A percentile compares a stretch with the other conserved stretches of the same genome.
phyloP scores from a whole-genome alignment of 2,888 invertebrate species.

The Heliconius ismenius region DNA sequence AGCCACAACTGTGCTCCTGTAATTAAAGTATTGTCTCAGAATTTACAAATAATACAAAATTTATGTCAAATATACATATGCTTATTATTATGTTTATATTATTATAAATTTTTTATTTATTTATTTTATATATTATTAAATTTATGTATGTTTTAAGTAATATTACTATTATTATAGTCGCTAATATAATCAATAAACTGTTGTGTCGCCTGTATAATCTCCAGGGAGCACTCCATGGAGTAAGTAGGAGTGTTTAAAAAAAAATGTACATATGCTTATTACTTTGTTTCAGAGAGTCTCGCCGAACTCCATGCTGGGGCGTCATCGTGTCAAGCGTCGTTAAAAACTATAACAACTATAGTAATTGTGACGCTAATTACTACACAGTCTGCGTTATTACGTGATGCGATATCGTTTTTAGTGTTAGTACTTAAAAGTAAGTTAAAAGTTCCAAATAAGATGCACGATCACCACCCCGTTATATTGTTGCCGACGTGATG shows the following conservation, averaged over 20 bases:
- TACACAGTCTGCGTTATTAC: constrained; percentile 51
- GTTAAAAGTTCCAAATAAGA: constrained; percentile 45
- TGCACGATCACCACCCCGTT: constrained; percentile 56
- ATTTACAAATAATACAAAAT: background rate
- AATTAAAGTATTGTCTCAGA: too few relatives aligned
- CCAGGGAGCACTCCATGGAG: too few relatives aligned
- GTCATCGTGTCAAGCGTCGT: constrained; percentile 56
- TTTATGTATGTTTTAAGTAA: too few relatives aligned
- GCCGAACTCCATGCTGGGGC: constrained; percentile 75
- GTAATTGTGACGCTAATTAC: constrained; percentile 52
- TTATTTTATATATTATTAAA: too few relatives aligned
- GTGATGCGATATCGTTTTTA: constrained; percentile 56
- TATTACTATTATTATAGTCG: too few relatives aligned
- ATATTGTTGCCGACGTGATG: constrained; percentile 56
- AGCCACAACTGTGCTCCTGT: too few relatives aligned
- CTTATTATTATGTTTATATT: too few relatives aligned
- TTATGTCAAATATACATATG: too few relatives aligned
- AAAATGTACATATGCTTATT: background rate
- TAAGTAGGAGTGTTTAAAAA: too few relatives aligned
- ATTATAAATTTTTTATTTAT: too few relatives aligned
- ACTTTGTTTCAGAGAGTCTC: constrained; percentile 79
- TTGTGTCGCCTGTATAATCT: too few relatives aligned
- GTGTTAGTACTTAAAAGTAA: constrained; percentile 49
- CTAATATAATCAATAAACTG: too few relatives aligned
- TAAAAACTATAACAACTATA: constrained; percentile 54